Evolutionary conservation across 2,797 vertebrate species (phyloP), one percentile per base, ranked within the genome.

Genomic region (Sandelia bainsii): DNA sequence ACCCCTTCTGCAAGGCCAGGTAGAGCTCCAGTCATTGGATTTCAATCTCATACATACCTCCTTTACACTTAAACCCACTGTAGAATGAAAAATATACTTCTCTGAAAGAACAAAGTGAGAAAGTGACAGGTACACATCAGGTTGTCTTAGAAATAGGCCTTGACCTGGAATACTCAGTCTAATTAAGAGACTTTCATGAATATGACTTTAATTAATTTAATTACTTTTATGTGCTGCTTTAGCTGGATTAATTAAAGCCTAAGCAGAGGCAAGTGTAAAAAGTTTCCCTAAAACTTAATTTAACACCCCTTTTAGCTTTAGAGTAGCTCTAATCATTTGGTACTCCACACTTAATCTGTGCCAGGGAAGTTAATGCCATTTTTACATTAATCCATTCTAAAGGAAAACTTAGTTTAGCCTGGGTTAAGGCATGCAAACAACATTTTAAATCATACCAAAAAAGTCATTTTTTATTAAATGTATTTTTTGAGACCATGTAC

Each of bases 1-100:
- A 70, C 78, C 75, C 88, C 90, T 14, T 79, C 91, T 81, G 92
- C 86, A 88, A 83, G 93, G 79, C 85, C 92, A 92, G 93, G 92
- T 95, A 92, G 42, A 70, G 70, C 50, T 46, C 72, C 66, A 62
- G 8, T 59, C 62, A 51, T 42, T 61, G 51, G 20, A 57, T 80
- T 78, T 69, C 68, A 52, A 73, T 77, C 72, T 75, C 57, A 60
- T 48, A 50, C 51, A 14, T 63, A 62, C 23, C 39, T 57, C 49
- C 22, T 49, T n/a, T 39, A 62, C 64, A 49, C 40, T 25, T 23
- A 29, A 22, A 29, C n/a, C 32, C 27, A 20, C 32, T 22, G 14
- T 14, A 42, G 29, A 69, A 56, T n/a, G 1, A 23, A 57, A 64
- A 23, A 51, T 29, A 16, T 1, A 16, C 45, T 54, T 34, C 8